A percentile compares a stretch with the other conserved stretches of the same genome.
Conservation (phyloP, 2,113 vertebrate genomes). For the Alosa alosa region DNA sequence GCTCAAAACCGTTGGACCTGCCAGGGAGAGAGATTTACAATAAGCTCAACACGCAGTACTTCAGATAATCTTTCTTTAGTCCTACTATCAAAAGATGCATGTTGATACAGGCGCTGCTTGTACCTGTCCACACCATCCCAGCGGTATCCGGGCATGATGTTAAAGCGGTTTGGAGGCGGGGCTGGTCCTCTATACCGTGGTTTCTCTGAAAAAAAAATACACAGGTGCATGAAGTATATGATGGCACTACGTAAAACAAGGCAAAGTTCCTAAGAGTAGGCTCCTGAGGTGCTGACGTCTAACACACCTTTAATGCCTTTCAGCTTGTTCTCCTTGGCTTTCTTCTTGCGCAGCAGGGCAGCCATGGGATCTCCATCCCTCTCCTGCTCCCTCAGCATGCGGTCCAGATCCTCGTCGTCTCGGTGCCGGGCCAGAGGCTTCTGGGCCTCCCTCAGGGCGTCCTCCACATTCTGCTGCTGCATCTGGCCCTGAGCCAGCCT, state of each 20-base stretch:
- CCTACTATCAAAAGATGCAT: background rate
- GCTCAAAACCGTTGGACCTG: slow-evolving; percentile 95
- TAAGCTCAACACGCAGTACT: background rate
- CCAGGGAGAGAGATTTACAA: slow-evolving; percentile 8
- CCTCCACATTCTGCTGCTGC: slow-evolving; percentile 84
- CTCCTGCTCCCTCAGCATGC: slow-evolving; percentile 88
- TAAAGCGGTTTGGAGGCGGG: slow-evolving; percentile 91
- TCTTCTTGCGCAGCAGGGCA: slow-evolving; percentile 83
- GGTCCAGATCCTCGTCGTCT: slow-evolving; percentile 90
- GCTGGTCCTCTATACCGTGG: slow-evolving; percentile 86
- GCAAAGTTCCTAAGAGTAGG: background rate
- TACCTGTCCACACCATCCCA: slow-evolving; percentile 98
- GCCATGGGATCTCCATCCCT: slow-evolving; percentile 97
- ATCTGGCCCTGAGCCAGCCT: slow-evolving; percentile 86
- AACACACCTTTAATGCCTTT: slow-evolving; percentile 70
- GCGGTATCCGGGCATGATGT: slow-evolving; percentile 88
- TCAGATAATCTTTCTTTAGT: background rate
- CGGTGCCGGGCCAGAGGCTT: slow-evolving; percentile 89
- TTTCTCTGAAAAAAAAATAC: slow-evolving; percentile 69
- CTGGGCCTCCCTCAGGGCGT: slow-evolving; percentile 84
- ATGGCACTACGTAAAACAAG: background rate
- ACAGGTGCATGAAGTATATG: background rate
- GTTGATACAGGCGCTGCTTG: background rate
- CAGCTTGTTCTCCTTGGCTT: slow-evolving; percentile 75
- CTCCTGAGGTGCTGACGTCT: background rate